Conservation (phyloP, 2,888 invertebrate genomes). For the Sesamia inferens region DNA sequence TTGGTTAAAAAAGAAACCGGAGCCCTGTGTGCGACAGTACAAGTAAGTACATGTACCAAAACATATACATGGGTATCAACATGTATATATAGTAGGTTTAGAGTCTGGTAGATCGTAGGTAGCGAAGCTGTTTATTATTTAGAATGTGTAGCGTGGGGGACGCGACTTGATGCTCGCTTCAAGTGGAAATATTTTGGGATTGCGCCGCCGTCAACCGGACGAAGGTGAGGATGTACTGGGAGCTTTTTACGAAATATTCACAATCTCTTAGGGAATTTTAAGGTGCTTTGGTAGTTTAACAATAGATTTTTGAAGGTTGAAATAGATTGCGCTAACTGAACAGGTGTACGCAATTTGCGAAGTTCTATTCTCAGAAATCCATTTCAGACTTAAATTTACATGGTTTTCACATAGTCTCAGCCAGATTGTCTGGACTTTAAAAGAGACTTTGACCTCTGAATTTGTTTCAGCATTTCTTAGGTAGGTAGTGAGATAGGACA, state of each 20-base stretch:
- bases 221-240: constrained; percentile 69
- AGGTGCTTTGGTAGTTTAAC: not conserved
- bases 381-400: too few relatives aligned
- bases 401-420: too few relatives aligned
- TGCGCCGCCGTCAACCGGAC: constrained; percentile 85
- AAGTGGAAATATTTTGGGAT: constrained; percentile 91
- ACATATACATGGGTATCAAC: constrained; percentile 18
- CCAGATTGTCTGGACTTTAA: too few relatives aligned
- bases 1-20: too few relatives aligned
- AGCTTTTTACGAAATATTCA: not conserved
- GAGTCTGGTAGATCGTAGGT: constrained; percentile 67
- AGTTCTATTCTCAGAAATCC: too few relatives aligned
- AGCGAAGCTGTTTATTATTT: constrained; percentile 89
- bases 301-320: not conserved
- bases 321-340: not conserved
- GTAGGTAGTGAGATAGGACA: too few relatives aligned
- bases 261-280: not conserved
- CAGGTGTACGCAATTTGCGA: too few relatives aligned
- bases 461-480: too few relatives aligned
- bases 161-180: constrained; percentile 89
- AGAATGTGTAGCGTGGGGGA: constrained; percentile 89
- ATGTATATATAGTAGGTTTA: constrained; percentile 33
- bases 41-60: constrained; percentile 12
- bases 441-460: too few relatives aligned
- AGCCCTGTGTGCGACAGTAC: too few relatives aligned